Base-by-base conservation (phyloP, 2,797 vertebrate genomes). In the Iguana delicatissima region DNA sequence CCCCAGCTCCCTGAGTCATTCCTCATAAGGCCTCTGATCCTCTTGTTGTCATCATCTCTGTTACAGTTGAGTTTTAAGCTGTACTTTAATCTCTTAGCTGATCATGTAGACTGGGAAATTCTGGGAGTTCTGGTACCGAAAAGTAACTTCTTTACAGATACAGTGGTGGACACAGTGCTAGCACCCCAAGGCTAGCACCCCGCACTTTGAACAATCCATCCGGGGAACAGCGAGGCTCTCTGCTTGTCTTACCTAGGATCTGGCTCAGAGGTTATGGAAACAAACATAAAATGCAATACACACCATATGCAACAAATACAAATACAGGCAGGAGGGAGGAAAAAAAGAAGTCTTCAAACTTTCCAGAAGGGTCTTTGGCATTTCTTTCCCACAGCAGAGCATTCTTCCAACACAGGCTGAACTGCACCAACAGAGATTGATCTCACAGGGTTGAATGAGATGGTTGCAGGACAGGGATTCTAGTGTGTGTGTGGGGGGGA, bases 221-320 rank as follows among this genome's bases (percentile, higher is more conserved):
- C 20, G 1, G 89, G 91, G 87, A 88, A 92, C 80, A 59, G 80
- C 52, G 7, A 57, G 20, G 5, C 82, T 69, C 87, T 57, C 94
- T 95, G 94, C 95, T 95, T 91, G 91, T 90, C 9, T 77, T n/a
- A 57, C 46, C 88, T 91, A 93, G 95, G 94, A 94, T 95, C 94
- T 94, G 94, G 95, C 95, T 89, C 62, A 82, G 87, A 93, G 86
- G 91, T 86, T 7, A 69, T 0, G 86, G 89, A 90, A 93, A 72
- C 57, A 88, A 4, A 59, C 80, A n/a, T 38, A 42, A 55, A 55
- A 79, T 4, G 16, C 59, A 72, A 93, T 92, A 93, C 7, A 0
- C 57, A 35, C 7, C 84, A 89, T 64, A 2, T 69, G 0, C 67
- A 74, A 67, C 89, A 74, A 84, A 76, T 76, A 67, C 86, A 82